Conservation (phyloP, 2,113 vertebrate species). For the Cygnus atratus region DNA sequence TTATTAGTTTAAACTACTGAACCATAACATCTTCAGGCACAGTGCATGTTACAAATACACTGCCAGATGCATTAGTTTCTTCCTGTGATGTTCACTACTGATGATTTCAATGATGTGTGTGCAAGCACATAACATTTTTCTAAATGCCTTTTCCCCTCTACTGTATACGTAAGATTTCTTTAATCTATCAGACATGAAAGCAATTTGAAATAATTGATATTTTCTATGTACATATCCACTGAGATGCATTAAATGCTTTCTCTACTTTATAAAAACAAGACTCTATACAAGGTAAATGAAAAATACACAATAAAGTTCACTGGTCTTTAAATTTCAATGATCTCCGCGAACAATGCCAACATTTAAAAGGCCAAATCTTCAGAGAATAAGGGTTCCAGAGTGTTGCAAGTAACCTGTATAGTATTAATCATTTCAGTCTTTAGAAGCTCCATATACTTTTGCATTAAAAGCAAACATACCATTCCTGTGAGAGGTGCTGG, state of each 20-base stretch:
- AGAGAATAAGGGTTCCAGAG: neutral
- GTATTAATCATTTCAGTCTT: neutral
- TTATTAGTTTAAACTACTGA: neutral
- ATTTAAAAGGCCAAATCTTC: neutral
- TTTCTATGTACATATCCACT: neutral
- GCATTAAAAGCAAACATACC: conserved; percentile 76
- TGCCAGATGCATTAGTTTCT: neutral
- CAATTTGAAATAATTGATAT: neutral
- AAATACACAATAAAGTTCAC: neutral
- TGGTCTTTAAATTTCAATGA: neutral
- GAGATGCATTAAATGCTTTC: neutral
- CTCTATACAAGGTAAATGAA: neutral
- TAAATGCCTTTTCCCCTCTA: neutral
- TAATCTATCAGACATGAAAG: neutral
- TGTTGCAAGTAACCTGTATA: neutral
- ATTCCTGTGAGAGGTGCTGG: conserved; percentile 93
- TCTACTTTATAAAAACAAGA: neutral
- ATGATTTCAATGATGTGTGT: neutral
- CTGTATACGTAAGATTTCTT: neutral
- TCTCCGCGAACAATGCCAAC: neutral
- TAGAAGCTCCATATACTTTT: neutral
- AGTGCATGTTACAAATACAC: neutral
- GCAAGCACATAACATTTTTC: neutral
- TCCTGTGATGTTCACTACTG: neutral
- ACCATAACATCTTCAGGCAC: neutral